Base-by-base conservation (phyloP, 2,797 vertebrate genomes). In the Sylvilagus floridanus region DNA sequence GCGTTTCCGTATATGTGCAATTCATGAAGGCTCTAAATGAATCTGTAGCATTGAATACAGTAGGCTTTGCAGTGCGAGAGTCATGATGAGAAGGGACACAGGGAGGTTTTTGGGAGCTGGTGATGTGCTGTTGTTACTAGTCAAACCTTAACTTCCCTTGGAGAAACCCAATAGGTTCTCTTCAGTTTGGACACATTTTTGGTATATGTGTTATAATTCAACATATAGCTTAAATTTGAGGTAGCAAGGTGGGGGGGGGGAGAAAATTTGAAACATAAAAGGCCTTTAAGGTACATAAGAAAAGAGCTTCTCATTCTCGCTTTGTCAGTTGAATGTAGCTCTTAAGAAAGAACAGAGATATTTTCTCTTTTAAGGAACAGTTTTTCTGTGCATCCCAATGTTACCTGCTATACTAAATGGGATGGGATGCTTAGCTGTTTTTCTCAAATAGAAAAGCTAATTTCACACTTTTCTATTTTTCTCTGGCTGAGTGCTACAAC, bases 381-480 rank as follows among this genome's bases (percentile, higher is more conserved):
- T 5, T 90, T 92, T 52, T 16, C 2, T 32, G 2, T 68, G 22
- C 5, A 22, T 24, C 7, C 16, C 42, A 88, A 26, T 52, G 24
- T 7, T 86, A 11, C 75, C 32, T 81, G 26, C 4, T 65, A 2
- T 69, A 42, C 37, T 88, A 42, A 66, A 54, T 4, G 1, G 4
- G 8, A 65, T 24, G 16, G 32, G 2, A 2, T 35, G 9, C 24
- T 5, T 72, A 52, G 13, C 35, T 90, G 65, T 65, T 90, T 83
- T 35, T 69, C 4, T 75, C 17, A 47, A 26, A 81, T 32, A 37
- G 65, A 50, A 81, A 63, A 68, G 3, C 2, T 28, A 16, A 73
- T 83, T 78, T 65, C n/a, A 82, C 2, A 12, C 13, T 76, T 88
- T 69, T 50, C 16, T 24, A 30, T 57, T 84, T 88, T 87, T 82